phyloP scores from a whole-genome alignment of 2,888 invertebrate species.

The Drosophila barbarae region DNA sequence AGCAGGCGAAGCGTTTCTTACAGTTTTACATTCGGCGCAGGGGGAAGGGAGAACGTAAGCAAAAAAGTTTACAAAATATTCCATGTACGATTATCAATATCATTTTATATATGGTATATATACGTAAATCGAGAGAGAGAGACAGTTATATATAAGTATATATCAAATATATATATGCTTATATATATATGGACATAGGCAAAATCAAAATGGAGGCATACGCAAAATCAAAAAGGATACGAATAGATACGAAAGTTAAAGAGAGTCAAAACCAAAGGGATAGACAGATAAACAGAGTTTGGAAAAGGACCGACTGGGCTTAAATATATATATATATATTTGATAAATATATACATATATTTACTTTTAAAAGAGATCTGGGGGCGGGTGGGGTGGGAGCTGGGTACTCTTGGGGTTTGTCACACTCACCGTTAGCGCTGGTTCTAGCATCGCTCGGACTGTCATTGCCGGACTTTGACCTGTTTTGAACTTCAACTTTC shows the following conservation, averaged over 20 bases:
- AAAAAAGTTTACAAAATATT: slow-evolving; percentile 48
- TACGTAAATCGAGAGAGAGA: slow-evolving; percentile 8
- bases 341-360: background rate
- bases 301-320: slow-evolving; percentile 9
- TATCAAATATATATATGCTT: slow-evolving; percentile 2
- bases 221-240: slow-evolving; percentile 15
- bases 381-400: background rate
- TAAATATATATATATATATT: slow-evolving; percentile 13
- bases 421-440: slow-evolving; percentile 38
- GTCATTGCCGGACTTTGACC: slow-evolving; percentile 37
- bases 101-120: slow-evolving; percentile 16
- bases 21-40: slow-evolving; percentile 46
- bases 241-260: slow-evolving; percentile 8
- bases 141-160: background rate
- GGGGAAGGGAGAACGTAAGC: slow-evolving; percentile 44
- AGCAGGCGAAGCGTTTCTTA: slow-evolving; percentile 42
- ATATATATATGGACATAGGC: slow-evolving; percentile 24
- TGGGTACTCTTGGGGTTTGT: slow-evolving; percentile 18
- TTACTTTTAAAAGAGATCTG: background rate
- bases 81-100: slow-evolving; percentile 38
- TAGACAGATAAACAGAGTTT: slow-evolving; percentile 4
- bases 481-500: slow-evolving; percentile 45
- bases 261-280: slow-evolving; percentile 19
- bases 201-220: slow-evolving; percentile 38
- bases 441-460: slow-evolving; percentile 29